Evolutionary conservation across 1,140 invertebrate species (phyloP).

Genomic region (Sweltsa coloradensis): DNA sequence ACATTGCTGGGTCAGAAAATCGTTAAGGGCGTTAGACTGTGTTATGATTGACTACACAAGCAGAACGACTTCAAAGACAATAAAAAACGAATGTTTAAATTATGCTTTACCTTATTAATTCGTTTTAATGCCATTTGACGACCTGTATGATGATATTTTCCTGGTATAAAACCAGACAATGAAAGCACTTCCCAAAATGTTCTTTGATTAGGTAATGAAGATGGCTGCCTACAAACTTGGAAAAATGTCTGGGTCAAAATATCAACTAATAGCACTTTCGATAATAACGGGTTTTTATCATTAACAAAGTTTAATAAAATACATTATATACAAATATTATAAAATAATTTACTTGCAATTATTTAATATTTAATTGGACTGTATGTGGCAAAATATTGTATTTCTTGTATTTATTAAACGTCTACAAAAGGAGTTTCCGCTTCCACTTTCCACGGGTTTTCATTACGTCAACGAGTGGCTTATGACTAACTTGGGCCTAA

Average conservation of each 20-base stretch:
- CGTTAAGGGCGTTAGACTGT: slow-evolving; percentile 35
- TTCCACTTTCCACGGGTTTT: no score
- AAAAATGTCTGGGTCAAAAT: slow-evolving; percentile 19
- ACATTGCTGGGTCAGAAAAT: slow-evolving; percentile 32
- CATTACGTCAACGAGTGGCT: no score
- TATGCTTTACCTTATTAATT: slow-evolving; percentile 76
- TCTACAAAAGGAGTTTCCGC: no score
- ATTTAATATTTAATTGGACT: no score
- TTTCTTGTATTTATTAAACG: no score
- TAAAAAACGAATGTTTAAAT: not conserved
- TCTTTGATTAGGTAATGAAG: slow-evolving; percentile 41
- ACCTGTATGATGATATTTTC: slow-evolving; percentile 38
- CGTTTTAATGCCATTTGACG: slow-evolving; percentile 86
- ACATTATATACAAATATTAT: no score
- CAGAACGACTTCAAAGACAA: not conserved
- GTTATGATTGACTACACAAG: not conserved
- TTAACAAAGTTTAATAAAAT: no score
- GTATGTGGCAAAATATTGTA: no score
- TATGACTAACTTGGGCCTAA: no score
- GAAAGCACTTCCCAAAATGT: slow-evolving; percentile 38
- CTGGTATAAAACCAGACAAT: slow-evolving; percentile 36
- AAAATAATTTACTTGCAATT: no score
- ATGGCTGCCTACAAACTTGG: slow-evolving; percentile 31
- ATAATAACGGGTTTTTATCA: no score
- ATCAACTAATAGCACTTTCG: slow-evolving; percentile 18